Percentiles rank a stretch among this genome's conserved stretches.
These are phyloP conservation scores for Macquaria ambigua DNA, from an alignment of 2,113 vertebrate species.

Conservation along the genomic window DNA sequence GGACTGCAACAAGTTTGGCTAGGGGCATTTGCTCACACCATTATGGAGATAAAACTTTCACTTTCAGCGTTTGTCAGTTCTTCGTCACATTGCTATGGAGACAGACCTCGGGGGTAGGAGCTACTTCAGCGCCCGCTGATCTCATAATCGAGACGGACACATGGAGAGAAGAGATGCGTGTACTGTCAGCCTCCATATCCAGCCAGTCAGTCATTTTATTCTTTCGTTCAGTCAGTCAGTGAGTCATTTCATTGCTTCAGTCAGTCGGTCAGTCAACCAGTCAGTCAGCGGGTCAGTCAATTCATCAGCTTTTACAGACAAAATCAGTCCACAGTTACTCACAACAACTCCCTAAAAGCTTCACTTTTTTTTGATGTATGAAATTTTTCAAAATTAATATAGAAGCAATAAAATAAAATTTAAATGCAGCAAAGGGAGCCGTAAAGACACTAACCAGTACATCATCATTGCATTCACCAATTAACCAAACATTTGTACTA, in stretches of 20 bases:
- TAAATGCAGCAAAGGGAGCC: neutral
- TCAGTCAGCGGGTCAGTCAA: conserved; percentile 35
- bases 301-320: conserved; percentile 18
- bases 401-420: neutral
- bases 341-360: neutral
- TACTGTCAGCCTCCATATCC: conserved; percentile 70
- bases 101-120: conserved; percentile 34
- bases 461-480: neutral
- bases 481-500: neutral
- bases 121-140: conserved; percentile 41
- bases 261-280: conserved; percentile 33
- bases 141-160: conserved; percentile 67
- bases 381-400: too few relatives aligned
- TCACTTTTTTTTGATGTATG: neutral
- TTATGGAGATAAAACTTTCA: conserved; percentile 43
- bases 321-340: neutral
- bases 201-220: conserved; percentile 69
- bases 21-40: conserved; percentile 2
- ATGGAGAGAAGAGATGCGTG: conserved; percentile 50
- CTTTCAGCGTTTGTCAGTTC: conserved; percentile 55
- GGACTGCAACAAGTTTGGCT: conserved; percentile 17
- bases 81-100: conserved; percentile 40
- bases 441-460: neutral
- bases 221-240: conserved; percentile 46
- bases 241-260: conserved; percentile 51